Conservation (phyloP, 2,888 invertebrate genomes). For the Kryphioiulus occultus region DNA sequence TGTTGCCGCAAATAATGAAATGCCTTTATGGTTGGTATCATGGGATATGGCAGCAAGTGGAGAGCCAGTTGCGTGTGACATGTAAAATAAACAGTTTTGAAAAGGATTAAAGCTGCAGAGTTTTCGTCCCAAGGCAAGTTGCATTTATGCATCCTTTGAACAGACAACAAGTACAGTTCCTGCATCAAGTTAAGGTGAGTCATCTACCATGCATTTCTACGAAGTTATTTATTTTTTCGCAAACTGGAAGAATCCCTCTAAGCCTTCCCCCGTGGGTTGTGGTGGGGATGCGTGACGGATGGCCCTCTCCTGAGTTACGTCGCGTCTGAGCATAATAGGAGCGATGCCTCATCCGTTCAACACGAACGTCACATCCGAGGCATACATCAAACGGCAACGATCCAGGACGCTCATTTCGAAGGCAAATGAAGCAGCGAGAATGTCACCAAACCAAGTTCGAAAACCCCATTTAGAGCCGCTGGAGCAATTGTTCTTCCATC, state of each 20-base stretch:
- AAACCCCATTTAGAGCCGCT: constrained; percentile 7
- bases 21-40: too few species aligned
- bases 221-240: too few species aligned
- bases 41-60: too few species aligned
- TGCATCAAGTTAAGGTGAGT: too few species aligned
- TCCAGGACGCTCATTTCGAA: not conserved
- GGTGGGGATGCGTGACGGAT: not conserved
- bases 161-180: too few species aligned
- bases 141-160: too few species aligned
- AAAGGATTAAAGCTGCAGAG: too few species aligned
- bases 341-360: not conserved
- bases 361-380: constrained; percentile 18
- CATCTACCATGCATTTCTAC: too few species aligned
- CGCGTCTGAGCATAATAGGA: not conserved
- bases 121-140: too few species aligned
- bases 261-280: not conserved
- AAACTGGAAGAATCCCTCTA: not conserved
- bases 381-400: constrained; percentile 2
- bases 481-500: constrained; percentile 17
- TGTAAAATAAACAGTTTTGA: too few species aligned
- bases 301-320: not conserved
- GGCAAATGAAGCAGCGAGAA: constrained; percentile 9
- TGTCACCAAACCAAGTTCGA: constrained; percentile 31
- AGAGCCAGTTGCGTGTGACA: too few species aligned
- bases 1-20: too few species aligned